Percentiles rank a stretch among this genome's conserved stretches.
These are phyloP conservation scores for Buphagus erythrorhynchus DNA, from an alignment of 2,797 vertebrate species.

Conservation along the genomic window DNA sequence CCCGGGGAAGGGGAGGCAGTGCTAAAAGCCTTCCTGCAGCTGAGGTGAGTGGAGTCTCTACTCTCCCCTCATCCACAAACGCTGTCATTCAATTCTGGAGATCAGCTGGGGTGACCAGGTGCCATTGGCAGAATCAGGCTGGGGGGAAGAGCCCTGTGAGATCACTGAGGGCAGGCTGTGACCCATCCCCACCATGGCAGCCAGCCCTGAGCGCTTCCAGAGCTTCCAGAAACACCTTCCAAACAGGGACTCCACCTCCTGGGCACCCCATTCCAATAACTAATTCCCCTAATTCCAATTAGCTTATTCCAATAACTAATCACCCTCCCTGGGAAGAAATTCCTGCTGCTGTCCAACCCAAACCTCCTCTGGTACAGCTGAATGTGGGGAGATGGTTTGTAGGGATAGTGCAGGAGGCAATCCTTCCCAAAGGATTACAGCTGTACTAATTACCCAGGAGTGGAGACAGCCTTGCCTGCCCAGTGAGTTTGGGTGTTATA, in stretches of 20 bases:
- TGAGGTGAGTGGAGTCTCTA: fast-evolving
- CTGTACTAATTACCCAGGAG: no score
- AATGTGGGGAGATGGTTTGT: no score
- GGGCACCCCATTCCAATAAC: fast-evolving
- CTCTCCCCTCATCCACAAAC: neutral
- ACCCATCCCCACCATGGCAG: no score
- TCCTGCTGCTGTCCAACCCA: fast-evolving
- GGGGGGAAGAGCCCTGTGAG: neutral
- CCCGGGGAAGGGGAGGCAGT: fast-evolving
- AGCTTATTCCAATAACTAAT: fast-evolving
- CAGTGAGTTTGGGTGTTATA: no score
- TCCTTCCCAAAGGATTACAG: no score
- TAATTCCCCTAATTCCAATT: no score
- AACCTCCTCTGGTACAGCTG: neutral
- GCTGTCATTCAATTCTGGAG: neutral
- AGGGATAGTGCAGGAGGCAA: no score
- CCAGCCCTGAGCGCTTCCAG: neutral
- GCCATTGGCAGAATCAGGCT: fast-evolving
- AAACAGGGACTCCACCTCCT: fast-evolving
- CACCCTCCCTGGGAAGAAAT: neutral
- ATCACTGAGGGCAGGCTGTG: fast-evolving
- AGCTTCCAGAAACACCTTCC: neutral
- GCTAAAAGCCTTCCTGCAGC: neutral
- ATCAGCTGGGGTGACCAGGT: fast-evolving
- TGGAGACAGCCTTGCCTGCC: no score